A percentile compares a stretch with the other conserved stretches of the same genome.
Evolutionary conservation across 2,888 invertebrate species (phyloP).

Genomic region (Sphecodes monilicornis): DNA sequence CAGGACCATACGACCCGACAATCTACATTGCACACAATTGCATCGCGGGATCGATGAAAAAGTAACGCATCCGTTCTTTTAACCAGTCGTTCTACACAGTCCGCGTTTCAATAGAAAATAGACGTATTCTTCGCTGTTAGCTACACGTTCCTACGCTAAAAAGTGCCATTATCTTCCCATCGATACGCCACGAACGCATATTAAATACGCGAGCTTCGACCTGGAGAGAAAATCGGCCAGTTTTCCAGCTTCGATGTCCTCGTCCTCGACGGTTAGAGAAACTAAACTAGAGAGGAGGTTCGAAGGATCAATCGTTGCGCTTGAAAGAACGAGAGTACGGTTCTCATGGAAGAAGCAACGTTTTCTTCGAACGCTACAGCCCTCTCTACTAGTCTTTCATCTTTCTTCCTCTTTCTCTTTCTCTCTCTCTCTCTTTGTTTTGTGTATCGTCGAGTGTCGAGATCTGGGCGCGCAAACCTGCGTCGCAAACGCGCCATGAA

Average conservation of each 20-base stretch:
- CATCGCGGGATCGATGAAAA: constrained; percentile 30
- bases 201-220: neutral
- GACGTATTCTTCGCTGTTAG: neutral
- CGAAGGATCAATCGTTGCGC: constrained; percentile 32
- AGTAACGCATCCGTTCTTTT: constrained; percentile 19
- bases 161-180: constrained; percentile 24
- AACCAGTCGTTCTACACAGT: constrained; percentile 10
- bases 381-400: neutral
- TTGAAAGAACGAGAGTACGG: constrained; percentile 35
- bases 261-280: neutral
- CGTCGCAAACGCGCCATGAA: constrained; percentile 31
- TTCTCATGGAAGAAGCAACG: constrained; percentile 39
- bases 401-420: neutral
- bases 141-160: constrained; percentile 20
- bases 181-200: constrained; percentile 9
- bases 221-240: neutral
- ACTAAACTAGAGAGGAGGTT: constrained; percentile 1
- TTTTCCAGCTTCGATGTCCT: neutral
- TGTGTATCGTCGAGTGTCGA: constrained; percentile 13
- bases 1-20: neutral
- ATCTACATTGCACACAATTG: neutral
- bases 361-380: neutral
- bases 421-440: neutral
- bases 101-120: constrained; percentile 30
- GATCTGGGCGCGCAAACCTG: constrained; percentile 16